Evolutionary conservation across 2,888 invertebrate genomes (phyloP).

Genomic region (Nebria brevicollis): DNA sequence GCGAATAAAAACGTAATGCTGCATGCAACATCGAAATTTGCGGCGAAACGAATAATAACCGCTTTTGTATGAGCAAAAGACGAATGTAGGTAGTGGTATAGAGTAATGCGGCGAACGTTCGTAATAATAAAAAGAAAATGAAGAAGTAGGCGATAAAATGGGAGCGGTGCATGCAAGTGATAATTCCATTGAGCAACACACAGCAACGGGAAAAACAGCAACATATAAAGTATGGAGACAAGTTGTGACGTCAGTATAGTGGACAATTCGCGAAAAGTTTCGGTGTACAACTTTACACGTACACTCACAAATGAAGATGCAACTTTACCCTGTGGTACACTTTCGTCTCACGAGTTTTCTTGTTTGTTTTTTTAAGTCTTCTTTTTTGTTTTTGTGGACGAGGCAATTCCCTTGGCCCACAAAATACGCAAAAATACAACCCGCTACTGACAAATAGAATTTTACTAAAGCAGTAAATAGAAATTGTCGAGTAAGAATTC

Average conservation of each 20-base stretch:
- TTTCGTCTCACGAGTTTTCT: slow-evolving; percentile 5
- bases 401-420: slow-evolving; percentile 4
- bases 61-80: slow-evolving; percentile 40
- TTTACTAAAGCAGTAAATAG: slow-evolving; percentile 13
- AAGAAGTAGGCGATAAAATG: background rate
- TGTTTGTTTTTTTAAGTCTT: slow-evolving; percentile 6
- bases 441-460: slow-evolving; percentile 14
- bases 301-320: slow-evolving; percentile 38
- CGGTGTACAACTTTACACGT: slow-evolving; percentile 22
- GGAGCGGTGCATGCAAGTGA: background rate
- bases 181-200: slow-evolving; percentile 3
- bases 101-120: background rate
- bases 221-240: background rate
- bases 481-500: background rate
- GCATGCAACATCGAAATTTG: slow-evolving; percentile 47
- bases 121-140: background rate
- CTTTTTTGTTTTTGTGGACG: slow-evolving; percentile 8
- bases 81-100: background rate
- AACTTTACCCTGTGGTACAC: slow-evolving; percentile 33
- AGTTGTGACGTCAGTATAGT: background rate
- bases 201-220: background rate
- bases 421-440: slow-evolving; percentile 14
- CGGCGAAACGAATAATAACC: slow-evolving; percentile 28
- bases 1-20: slow-evolving; percentile 46
- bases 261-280: background rate